These are phyloP conservation scores for Sarcophaga bullata DNA, from an alignment of 1,140 invertebrate species.

Conservation along the genomic window DNA sequence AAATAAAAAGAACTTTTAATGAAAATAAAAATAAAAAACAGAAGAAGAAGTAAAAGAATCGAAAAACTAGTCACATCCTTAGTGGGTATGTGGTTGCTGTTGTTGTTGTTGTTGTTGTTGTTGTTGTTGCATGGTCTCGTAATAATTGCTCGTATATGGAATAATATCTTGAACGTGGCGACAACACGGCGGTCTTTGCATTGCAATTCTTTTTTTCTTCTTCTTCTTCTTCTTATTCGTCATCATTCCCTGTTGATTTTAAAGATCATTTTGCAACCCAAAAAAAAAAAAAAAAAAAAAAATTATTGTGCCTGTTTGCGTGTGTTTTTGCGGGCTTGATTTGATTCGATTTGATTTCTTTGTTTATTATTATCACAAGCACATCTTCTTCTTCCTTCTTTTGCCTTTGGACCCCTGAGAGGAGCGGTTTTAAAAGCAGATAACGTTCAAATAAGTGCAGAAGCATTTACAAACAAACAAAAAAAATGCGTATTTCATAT, in stretches of 20 bases:
- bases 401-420: background rate
- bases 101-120: background rate
- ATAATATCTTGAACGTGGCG: constrained; percentile 30
- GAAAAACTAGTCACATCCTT: constrained; percentile 41
- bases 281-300: too few relatives aligned
- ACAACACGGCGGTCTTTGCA: constrained; percentile 33
- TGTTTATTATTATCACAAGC: too few relatives aligned
- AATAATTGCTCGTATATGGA: constrained; percentile 21
- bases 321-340: too few relatives aligned
- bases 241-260: background rate
- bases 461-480: too few relatives aligned
- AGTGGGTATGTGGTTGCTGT: constrained; percentile 11
- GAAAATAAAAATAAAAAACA: background rate
- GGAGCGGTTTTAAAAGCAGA: background rate
- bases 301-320: too few relatives aligned
- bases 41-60: background rate
- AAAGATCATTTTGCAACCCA: constrained; percentile 17
- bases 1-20: too few relatives aligned
- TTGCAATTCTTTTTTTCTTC: constrained; percentile 9
- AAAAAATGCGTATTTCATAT: background rate
- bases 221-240: background rate
- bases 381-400: background rate
- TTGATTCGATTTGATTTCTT: too few relatives aligned
- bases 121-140: constrained; percentile 7
- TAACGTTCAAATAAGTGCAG: constrained; percentile 7